Conservation (phyloP, 2,113 vertebrate genomes). For the Sturnus vulgaris region DNA sequence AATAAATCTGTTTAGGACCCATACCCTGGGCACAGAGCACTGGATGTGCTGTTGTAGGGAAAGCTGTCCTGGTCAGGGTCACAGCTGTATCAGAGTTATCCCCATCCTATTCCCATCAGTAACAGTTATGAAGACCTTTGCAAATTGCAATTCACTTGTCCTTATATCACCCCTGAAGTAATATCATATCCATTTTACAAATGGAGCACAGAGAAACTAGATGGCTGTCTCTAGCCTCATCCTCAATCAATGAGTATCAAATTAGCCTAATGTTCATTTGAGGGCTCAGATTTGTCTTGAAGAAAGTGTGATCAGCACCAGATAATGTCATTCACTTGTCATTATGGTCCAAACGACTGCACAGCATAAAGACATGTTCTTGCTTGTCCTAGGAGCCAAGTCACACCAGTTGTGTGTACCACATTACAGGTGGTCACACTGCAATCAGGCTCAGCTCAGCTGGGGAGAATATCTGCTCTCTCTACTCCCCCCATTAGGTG, state of each 20-base stretch:
- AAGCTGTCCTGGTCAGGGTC: not conserved
- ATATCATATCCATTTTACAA: conserved; percentile 40
- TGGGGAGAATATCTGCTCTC: not conserved
- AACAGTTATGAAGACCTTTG: not conserved
- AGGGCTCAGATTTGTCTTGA: conserved; percentile 27
- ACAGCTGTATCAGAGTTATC: not conserved
- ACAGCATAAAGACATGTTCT: not conserved
- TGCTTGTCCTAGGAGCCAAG: not conserved
- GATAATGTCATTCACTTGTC: conserved; percentile 28
- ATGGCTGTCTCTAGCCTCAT: not conserved
- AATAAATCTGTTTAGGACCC: not conserved
- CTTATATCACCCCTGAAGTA: conserved; percentile 30
- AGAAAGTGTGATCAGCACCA: conserved; percentile 42
- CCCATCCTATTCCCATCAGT: not conserved
- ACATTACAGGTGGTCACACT: fast-evolving
- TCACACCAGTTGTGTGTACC: not conserved
- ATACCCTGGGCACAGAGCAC: not conserved
- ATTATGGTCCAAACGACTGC: not conserved
- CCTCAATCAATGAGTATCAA: conserved; percentile 54
- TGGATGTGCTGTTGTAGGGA: not conserved
- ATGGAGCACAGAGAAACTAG: not conserved
- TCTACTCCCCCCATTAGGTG: not conserved
- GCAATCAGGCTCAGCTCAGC: not conserved
- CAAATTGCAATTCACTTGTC: not conserved
- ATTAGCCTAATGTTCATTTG: conserved; percentile 35